These are phyloP conservation scores for Scatophagus argus DNA, from an alignment of 2,113 vertebrate genomes.

Conservation along the genomic window DNA sequence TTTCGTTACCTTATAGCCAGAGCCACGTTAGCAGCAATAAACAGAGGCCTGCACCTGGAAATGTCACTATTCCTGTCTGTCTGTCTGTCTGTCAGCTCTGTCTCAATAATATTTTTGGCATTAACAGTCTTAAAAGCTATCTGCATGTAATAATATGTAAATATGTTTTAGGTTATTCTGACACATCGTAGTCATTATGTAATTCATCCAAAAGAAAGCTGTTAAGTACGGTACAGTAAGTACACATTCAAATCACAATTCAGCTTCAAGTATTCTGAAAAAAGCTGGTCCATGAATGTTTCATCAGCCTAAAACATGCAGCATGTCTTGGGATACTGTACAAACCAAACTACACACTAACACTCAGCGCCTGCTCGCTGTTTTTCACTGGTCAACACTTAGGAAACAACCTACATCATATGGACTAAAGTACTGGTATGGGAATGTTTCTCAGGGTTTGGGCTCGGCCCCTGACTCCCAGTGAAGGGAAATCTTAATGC, in stretches of 20 bases:
- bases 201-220: not conserved
- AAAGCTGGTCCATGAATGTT: not conserved
- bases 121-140: too few relatives aligned
- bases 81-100: too few relatives aligned
- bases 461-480: too few relatives aligned
- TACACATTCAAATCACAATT: not conserved
- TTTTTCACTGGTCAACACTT: not conserved
- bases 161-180: not conserved
- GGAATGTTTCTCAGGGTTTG: too few relatives aligned
- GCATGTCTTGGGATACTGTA: not conserved
- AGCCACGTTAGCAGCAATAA: too few relatives aligned
- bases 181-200: not conserved
- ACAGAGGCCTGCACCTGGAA: too few relatives aligned
- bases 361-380: not conserved
- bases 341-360: not conserved
- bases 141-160: too few relatives aligned
- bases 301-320: not conserved
- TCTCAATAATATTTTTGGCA: too few relatives aligned
- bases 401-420: constrained; percentile 1
- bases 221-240: not conserved
- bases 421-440: too few relatives aligned
- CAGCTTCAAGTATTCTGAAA: not conserved
- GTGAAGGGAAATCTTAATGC: too few relatives aligned
- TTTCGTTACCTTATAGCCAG: too few relatives aligned
- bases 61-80: too few relatives aligned